Base-by-base conservation (phyloP, 2,113 vertebrate genomes). In the Laticauda colubrina region DNA sequence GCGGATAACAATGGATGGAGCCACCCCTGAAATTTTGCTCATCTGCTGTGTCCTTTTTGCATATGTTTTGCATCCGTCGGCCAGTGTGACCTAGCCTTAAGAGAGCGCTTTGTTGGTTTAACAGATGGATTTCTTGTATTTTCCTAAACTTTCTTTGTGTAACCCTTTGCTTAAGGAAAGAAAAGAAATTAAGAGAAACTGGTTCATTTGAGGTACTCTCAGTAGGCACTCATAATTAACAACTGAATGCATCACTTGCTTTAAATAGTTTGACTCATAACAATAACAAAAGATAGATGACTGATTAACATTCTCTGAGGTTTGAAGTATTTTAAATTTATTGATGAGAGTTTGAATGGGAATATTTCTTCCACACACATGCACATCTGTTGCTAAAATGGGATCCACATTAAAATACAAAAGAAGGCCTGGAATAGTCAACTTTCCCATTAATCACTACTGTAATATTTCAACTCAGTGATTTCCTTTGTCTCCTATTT, bases 181-280 rank as follows among this genome's bases (percentile, higher is more conserved):
- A 91, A 95, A 96, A 96, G 95, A 92, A 94, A 87, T 34, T 92
- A 91, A 91, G 93, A 93, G 93, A 95, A 91, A 3, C 89, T 15
- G 95, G 95, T 96, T 97, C 96, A 94, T 95, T 95, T 86, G 94
- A 95, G 95, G 94, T 91, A 93, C 91, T 95, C 90, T 96, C 85
- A 55, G 45, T 91, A 95, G 92, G 95, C 95, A 48, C 94, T 96
- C 85, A 94, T 94, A 97, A 96, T 95, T 89, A 96, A 95, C 95
- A 93, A 48, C 10, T 93, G 95, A 97, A 96, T 89, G 94, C 96
- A 94, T 94, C 95, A 93, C 87, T 93, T 95, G 51, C 94, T 95
- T 95, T 95, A 96, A 97, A 97, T 92, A 93, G 96, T 93, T 93
- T 57, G 94, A 93, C 85, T 96, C 95, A 95, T 56, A 94, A 94